Base-by-base conservation (phyloP, 1,140 invertebrate genomes). In the Polyergus mexicanus region DNA sequence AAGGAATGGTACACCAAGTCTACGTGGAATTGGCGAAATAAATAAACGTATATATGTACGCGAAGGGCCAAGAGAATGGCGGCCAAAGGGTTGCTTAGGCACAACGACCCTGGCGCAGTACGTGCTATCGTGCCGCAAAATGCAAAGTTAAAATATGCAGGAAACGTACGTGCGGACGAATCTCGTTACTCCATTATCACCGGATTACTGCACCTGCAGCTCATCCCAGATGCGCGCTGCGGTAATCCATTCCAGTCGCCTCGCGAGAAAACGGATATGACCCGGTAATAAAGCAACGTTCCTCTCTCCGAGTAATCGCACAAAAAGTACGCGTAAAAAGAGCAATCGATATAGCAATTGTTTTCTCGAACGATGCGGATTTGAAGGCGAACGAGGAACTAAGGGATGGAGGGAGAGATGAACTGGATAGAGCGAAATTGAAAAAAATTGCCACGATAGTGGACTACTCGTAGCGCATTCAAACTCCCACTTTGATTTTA, bases 161-260 rank as follows among this genome's bases (percentile, higher is more conserved):
- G 86, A 83, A 93, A 92, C 91, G 93, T 93, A 94, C 94, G 92
- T 93, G 94, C 89, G 85, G 56, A 74, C 41, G 94, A 94, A 94
- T 94, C 94, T 93, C 92, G 92, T 94, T 94, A 93, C 93, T 94
- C 92, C 92, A 94, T 94, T 95, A 95, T 94, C 92, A 92, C 91
- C 88, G 93, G 93, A 94, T 94, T 94, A 94, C 92, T 89, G 88
- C 92, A 94, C 86, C 92, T 93, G 92, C 89, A 91, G 83, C 92
- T 91, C 89, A 86, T 90, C 77, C 85, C 84, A 86, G 89, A 89
- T 84, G 47, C 88, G 41, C 84, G 44, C n/a, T 47, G 32, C 77
- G 76, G 85, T 92, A 92, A 92, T 93, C 87, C 89, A 92, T 90
- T 92, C 91, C 68, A 60, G 65, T 75, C 74, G 51, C 85, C 84